phyloP scores from a whole-genome alignment of 2,888 invertebrate genomes.

The Lasioglossum morio region DNA sequence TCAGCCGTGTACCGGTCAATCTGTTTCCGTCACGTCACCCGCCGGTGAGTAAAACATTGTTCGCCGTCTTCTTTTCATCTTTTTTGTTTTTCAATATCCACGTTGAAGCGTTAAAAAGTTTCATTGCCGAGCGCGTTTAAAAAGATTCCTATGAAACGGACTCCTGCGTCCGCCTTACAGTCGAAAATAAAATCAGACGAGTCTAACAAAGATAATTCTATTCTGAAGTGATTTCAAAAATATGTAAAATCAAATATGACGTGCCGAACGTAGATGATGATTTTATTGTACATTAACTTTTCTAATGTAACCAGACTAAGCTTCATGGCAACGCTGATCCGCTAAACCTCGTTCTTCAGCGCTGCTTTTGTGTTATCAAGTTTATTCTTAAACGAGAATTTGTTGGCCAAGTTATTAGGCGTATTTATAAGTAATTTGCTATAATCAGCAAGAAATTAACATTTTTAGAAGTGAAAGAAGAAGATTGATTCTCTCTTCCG shows the following conservation, averaged over 20 bases:
- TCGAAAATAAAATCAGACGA: not conserved
- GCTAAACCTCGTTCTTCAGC: not conserved
- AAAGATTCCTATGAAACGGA: not conserved
- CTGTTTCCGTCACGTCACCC: constrained; percentile 78
- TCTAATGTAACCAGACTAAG: not conserved
- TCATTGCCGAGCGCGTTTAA: not conserved
- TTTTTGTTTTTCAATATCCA: not conserved
- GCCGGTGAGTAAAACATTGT: constrained; percentile 73
- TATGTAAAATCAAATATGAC: not conserved
- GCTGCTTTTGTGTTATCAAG: not conserved
- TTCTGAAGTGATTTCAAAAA: too few relatives aligned
- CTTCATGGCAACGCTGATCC: not conserved
- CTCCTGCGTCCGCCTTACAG: not conserved
- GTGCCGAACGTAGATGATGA: not conserved
- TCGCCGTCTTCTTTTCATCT: not conserved
- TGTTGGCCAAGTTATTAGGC: not conserved
- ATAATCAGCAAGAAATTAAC: not conserved
- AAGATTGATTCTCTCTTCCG: not conserved
- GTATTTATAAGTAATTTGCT: not conserved
- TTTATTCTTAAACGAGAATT: not conserved
- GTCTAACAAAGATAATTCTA: not conserved
- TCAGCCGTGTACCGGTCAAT: constrained; percentile 76
- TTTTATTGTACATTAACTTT: not conserved
- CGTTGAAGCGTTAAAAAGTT: not conserved
- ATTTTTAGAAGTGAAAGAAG: not conserved